A percentile compares a stretch with the other conserved stretches of the same genome.
These are phyloP conservation scores for Opisthocomus hoazin DNA, from an alignment of 2,113 vertebrate genomes.

Conservation along the genomic window DNA sequence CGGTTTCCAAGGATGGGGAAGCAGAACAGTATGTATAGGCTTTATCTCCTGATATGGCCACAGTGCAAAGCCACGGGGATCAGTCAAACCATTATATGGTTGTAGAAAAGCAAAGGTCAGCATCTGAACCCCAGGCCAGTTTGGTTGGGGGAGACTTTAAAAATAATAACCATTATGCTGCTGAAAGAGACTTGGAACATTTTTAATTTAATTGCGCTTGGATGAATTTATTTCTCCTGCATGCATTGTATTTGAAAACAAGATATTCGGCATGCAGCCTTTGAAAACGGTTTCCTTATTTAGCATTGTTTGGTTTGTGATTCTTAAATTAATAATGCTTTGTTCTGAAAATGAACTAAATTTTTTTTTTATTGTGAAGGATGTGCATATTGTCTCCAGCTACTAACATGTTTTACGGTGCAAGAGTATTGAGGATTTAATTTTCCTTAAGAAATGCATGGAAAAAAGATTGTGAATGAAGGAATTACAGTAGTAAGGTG, in stretches of 20 bases:
- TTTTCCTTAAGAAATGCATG: constrained; percentile 23
- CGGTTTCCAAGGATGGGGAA: constrained; percentile 86
- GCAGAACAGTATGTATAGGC: constrained; percentile 93
- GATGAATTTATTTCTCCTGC: constrained; percentile 68
- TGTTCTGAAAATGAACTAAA: constrained; percentile 51
- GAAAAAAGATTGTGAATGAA: constrained; percentile 21
- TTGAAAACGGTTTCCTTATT: constrained; percentile 56
- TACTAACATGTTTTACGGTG: constrained; percentile 48
- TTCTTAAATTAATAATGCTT: constrained; percentile 60
- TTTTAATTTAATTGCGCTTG: constrained; percentile 70
- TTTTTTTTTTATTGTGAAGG: constrained; percentile 45
- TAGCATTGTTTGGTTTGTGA: constrained; percentile 66
- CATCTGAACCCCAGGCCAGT: constrained; percentile 66
- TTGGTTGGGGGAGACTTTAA: constrained; percentile 61
- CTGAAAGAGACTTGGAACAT: constrained; percentile 67
- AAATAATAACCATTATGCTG: constrained; percentile 78
- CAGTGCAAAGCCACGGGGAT: background rate
- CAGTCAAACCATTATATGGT: constrained; percentile 42
- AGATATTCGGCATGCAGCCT: constrained; percentile 69
- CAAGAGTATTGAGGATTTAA: constrained; percentile 43
- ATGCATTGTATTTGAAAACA: constrained; percentile 66
- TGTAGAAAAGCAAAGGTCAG: constrained; percentile 33
- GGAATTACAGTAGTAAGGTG: constrained; percentile 29
- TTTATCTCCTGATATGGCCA: constrained; percentile 11
- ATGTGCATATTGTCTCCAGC: constrained; percentile 58